These are phyloP conservation scores for Toxotes jaculatrix DNA, from an alignment of 2,113 vertebrate species.

Conservation along the genomic window DNA sequence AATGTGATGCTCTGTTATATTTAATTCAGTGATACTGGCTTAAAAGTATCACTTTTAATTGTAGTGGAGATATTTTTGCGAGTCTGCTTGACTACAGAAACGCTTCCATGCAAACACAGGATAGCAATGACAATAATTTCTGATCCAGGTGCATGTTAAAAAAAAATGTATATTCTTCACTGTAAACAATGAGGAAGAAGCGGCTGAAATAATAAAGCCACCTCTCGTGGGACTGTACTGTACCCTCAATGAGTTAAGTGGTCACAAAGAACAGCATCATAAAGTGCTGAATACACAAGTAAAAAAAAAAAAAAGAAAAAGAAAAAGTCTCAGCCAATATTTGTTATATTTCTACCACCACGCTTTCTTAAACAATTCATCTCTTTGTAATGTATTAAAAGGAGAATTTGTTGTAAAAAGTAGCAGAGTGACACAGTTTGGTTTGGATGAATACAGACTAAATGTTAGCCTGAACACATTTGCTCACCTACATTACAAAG, in stretches of 20 bases:
- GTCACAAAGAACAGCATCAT: constrained; percentile 70
- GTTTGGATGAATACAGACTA: constrained; percentile 45
- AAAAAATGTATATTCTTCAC: constrained; percentile 33
- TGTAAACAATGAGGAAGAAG: constrained; percentile 57
- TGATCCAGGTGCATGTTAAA: constrained; percentile 3
- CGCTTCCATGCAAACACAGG: background rate
- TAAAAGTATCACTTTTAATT: background rate
- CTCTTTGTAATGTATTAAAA: constrained; percentile 29
- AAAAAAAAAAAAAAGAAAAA: constrained; percentile 43
- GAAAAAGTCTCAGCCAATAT: constrained; percentile 1
- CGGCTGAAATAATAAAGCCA: background rate
- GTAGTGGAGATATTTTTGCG: constrained; percentile 1
- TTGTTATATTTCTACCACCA: constrained; percentile 25
- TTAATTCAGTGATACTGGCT: background rate
- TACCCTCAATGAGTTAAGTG: constrained; percentile 55
- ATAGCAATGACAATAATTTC: constrained; percentile 1
- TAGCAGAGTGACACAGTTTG: constrained; percentile 43
- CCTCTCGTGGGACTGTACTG: constrained; percentile 23
- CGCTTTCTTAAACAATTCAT: constrained; percentile 24
- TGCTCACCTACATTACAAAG: constrained; percentile 44
- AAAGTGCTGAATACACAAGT: constrained; percentile 63
- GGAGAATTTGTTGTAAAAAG: constrained; percentile 15
- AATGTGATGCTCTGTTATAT: background rate
- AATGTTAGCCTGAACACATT: constrained; percentile 47
- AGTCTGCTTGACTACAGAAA: background rate